Percentiles rank a stretch among this genome's conserved stretches.
Evolutionary conservation across 2,888 invertebrate genomes (phyloP).

Genomic region (Caenorhabditis sp.): DNA sequence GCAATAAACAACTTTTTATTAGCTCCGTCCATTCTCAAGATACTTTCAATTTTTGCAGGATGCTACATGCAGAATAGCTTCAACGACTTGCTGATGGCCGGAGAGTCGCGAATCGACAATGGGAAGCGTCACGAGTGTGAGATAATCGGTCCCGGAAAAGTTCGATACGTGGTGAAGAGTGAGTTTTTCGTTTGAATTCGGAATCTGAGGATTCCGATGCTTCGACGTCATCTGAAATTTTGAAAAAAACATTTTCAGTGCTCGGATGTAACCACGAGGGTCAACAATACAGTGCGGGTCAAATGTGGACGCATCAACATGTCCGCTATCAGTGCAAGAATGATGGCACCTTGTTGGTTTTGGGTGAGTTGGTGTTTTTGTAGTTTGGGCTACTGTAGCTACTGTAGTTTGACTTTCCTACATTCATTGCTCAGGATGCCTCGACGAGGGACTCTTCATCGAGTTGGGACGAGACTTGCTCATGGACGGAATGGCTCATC

Average conservation of each 20-base stretch:
- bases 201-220: neutral
- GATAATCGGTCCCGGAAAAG: slow-evolving; percentile 76
- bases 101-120: slow-evolving; percentile 78
- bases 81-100: slow-evolving; percentile 74
- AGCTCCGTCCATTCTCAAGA: slow-evolving; percentile 25
- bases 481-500: slow-evolving; percentile 79
- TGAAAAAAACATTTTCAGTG: slow-evolving; percentile 68
- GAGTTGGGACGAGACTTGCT: slow-evolving; percentile 81
- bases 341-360: slow-evolving; percentile 76
- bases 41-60: slow-evolving; percentile 64
- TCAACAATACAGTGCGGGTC: slow-evolving; percentile 78
- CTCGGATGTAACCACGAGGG: slow-evolving; percentile 79
- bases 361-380: slow-evolving; percentile 77
- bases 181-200: no score
- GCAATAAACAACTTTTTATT: neutral
- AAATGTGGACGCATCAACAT: slow-evolving; percentile 82
- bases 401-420: neutral
- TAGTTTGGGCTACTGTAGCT: neutral
- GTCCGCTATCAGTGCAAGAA: slow-evolving; percentile 81
- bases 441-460: slow-evolving; percentile 80
- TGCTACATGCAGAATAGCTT: slow-evolving; percentile 80
- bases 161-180: slow-evolving; percentile 81
- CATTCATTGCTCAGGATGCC: slow-evolving; percentile 77
- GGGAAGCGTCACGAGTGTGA: slow-evolving; percentile 80
- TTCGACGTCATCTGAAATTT: no score